Evolutionary conservation across 2,888 invertebrate genomes (phyloP).

Genomic region (Hofmannophila pseudospretella): DNA sequence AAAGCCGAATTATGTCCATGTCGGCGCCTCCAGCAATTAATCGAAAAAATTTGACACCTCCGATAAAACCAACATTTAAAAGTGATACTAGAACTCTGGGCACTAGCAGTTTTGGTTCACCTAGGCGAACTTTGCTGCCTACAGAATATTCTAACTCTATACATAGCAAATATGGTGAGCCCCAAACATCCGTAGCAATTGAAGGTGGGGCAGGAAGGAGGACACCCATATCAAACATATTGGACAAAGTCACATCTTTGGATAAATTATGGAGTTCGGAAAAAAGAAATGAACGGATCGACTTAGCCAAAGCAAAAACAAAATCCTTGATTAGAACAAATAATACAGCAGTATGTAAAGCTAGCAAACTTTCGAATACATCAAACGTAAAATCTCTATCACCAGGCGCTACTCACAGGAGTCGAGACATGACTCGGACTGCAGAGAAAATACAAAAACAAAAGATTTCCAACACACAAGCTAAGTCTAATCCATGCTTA

Average conservation of each 20-base stretch:
- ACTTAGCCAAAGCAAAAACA: slow-evolving; percentile 45
- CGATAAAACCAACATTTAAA: slow-evolving; percentile 29
- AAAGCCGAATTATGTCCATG: slow-evolving; percentile 48
- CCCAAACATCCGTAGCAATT: slow-evolving; percentile 48
- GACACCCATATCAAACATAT: slow-evolving; percentile 69
- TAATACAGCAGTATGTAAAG: slow-evolving; percentile 22
- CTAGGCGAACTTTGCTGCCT: slow-evolving; percentile 61
- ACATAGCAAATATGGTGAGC: slow-evolving; percentile 41
- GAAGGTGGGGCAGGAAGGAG: slow-evolving; percentile 70
- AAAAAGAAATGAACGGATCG: slow-evolving; percentile 66
- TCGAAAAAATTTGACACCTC: slow-evolving; percentile 37
- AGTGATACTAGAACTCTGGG: slow-evolving; percentile 36
- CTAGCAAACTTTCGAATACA: slow-evolving; percentile 17
- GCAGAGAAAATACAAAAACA: slow-evolving; percentile 64
- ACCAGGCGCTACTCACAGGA: slow-evolving; percentile 47
- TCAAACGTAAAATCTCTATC: slow-evolving; percentile 25
- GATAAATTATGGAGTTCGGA: slow-evolving; percentile 76
- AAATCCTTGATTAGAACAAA: slow-evolving; percentile 37
- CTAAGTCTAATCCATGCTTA: slow-evolving; percentile 54
- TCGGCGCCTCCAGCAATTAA: slow-evolving; percentile 64
- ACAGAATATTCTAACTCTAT: slow-evolving; percentile 55
- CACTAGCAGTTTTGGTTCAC: slow-evolving; percentile 68
- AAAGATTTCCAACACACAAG: slow-evolving; percentile 44
- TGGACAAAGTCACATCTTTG: slow-evolving; percentile 72
- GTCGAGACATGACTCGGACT: slow-evolving; percentile 68